Evolutionary conservation across 2,888 invertebrate genomes (phyloP).

Genomic region (Agrilus cyanescens): DNA sequence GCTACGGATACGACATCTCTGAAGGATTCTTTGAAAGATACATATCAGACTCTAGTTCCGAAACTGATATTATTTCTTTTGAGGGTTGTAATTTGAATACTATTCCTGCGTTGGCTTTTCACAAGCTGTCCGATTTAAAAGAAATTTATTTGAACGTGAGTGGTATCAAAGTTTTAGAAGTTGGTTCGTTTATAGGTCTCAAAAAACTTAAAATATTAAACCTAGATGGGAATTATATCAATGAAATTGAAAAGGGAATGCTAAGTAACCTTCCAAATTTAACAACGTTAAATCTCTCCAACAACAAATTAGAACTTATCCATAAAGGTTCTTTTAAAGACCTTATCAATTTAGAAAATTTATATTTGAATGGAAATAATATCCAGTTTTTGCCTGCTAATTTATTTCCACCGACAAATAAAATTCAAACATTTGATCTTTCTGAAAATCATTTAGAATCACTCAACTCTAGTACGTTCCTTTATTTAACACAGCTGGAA

Average conservation of each 20-base stretch:
- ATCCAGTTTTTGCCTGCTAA: not conserved
- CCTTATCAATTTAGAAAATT: slow-evolving; percentile 44
- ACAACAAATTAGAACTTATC: slow-evolving; percentile 23
- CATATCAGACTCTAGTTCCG: too few species aligned
- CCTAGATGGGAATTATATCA: slow-evolving; percentile 3
- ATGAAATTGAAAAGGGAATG: slow-evolving; percentile 1
- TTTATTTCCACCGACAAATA: too few species aligned
- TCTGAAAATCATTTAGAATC: too few species aligned
- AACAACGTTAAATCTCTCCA: not conserved
- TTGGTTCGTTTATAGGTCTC: slow-evolving; percentile 11
- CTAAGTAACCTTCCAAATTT: slow-evolving; percentile 1
- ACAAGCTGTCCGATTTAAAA: too few species aligned
- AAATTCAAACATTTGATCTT: too few species aligned
- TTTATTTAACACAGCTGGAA: too few species aligned
- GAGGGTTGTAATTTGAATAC: too few species aligned
- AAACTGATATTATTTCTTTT: too few species aligned
- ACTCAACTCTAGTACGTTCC: too few species aligned
- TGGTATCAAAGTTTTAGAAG: not conserved
- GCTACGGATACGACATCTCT: too few species aligned
- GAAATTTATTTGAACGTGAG: slow-evolving; percentile 2
- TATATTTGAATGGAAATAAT: slow-evolving; percentile 5
- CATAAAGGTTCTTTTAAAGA: slow-evolving; percentile 49
- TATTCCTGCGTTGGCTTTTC: too few species aligned
- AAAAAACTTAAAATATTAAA: not conserved
- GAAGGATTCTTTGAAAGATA: too few species aligned